Base-by-base conservation (phyloP, 2,113 vertebrate species). In the Setophaga coronata region DNA sequence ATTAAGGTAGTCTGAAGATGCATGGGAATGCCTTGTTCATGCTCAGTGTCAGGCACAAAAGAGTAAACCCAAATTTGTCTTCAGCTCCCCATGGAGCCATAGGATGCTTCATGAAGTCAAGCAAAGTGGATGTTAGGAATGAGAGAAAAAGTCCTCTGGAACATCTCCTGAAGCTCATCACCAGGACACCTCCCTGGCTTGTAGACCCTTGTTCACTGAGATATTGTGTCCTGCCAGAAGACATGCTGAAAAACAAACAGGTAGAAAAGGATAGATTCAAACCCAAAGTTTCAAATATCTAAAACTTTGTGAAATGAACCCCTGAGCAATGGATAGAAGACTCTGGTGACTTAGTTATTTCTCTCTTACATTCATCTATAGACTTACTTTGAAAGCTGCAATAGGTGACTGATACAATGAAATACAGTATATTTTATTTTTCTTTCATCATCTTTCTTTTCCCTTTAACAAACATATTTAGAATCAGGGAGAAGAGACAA, bases 131-230 rank as follows among this genome's bases (percentile, higher is more conserved):
- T 24, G 8, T 18, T 14, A n/a, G 31, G 42, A 79, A 14, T 14
- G 16, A 73, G 23, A 76, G n/a, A 33, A n/a, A 17, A 86, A 61
- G 18, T 28, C 21, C 60, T 43, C n/a, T 58, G 56, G 8, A 60
- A 14, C 33, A 45, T 21, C 25, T 72, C 48, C 64, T 50, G 33
- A 24, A 13, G 18, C 23, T 45, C 34, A 47, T 20, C 34, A 42
- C 6, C 1, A 2, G n/a, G 13, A 40, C 24, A n/a, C 4, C 10
- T 65, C 47, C 23, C 10, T 1, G 0, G 7, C 43, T 58, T 58
- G 4, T 54, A 34, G 38, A 50, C 9, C 21, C 38, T 54, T 73
- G 7, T 13, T 87, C 64, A 45, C 25, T 50, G 69, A 90, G 56
- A 33, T 33, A 21, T 2, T 77, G 33, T 53, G 24, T 40, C 50